These are phyloP conservation scores for Propithecus coquereli DNA, from an alignment of 2,113 vertebrate genomes.

Conservation along the genomic window DNA sequence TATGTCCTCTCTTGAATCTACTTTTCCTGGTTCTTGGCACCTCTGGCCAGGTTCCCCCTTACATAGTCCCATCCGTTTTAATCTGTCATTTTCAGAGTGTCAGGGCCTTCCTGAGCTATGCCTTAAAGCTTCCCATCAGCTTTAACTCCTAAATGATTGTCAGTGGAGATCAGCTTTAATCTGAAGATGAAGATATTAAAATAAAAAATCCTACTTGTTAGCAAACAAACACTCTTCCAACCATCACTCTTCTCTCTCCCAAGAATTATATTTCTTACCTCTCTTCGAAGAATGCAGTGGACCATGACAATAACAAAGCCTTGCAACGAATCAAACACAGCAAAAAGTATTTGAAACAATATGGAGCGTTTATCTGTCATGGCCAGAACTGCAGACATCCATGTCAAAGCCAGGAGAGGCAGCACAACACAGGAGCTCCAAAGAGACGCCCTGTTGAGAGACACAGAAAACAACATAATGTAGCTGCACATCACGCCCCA, in stretches of 20 bases:
- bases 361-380: constrained; percentile 99
- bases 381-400: constrained; percentile 99
- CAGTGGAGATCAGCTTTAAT: neutral
- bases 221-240: neutral
- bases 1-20: neutral
- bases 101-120: neutral
- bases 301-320: constrained; percentile 99
- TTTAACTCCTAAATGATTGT: neutral
- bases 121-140: neutral
- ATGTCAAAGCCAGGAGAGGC: constrained; percentile 96
- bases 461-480: constrained; percentile 52
- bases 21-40: neutral
- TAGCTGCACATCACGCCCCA: neutral
- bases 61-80: neutral
- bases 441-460: constrained; percentile 92
- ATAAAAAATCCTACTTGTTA: neutral
- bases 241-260: neutral
- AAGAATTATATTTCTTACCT: constrained; percentile 84
- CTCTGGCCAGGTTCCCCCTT: neutral
- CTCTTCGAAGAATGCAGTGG: constrained; percentile 97
- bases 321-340: constrained; percentile 99
- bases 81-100: neutral
- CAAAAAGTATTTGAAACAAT: constrained; percentile 99
- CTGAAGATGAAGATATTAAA: neutral
- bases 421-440: constrained; percentile 99